phyloP scores from a whole-genome alignment of 1,140 invertebrate genomes.

The Sitobion miscanthi region DNA sequence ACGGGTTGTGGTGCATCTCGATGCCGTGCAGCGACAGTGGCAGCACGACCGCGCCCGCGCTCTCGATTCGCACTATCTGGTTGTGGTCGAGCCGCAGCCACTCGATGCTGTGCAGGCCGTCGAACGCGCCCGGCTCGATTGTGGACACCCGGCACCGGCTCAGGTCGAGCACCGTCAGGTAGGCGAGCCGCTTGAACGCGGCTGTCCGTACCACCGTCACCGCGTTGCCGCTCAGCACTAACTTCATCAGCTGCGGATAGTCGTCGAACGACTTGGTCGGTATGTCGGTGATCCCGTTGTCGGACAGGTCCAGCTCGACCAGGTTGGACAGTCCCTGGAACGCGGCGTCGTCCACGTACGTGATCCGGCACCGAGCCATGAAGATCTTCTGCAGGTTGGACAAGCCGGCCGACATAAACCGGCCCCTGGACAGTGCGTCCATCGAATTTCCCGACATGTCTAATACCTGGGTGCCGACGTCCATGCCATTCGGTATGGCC shows the following conservation, averaged over 20 bases:
- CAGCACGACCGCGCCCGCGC: conserved; percentile 72
- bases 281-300: conserved; percentile 80
- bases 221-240: conserved; percentile 81
- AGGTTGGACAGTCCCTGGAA: conserved; percentile 85
- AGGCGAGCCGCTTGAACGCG: conserved; percentile 76
- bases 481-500: conserved; percentile 79
- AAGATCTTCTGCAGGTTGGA: conserved; percentile 87
- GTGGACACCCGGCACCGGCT: conserved; percentile 78
- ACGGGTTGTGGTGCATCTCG: conserved; percentile 84
- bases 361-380: conserved; percentile 76
- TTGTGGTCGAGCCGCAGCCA: conserved; percentile 86
- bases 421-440: conserved; percentile 74
- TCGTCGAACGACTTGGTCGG: conserved; percentile 79
- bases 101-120: conserved; percentile 79
- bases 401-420: conserved; percentile 78
- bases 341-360: conserved; percentile 76
- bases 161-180: conserved; percentile 82
- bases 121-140: conserved; percentile 83
- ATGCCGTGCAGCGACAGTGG: conserved; percentile 78
- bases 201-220: conserved; percentile 74
- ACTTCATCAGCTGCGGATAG: conserved; percentile 79
- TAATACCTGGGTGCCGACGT: conserved; percentile 85
- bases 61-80: conserved; percentile 74
- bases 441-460: conserved; percentile 84
- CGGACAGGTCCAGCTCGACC: conserved; percentile 85